Evolutionary conservation across 2,888 invertebrate genomes (phyloP).

Genomic region (Baccha elongata): DNA sequence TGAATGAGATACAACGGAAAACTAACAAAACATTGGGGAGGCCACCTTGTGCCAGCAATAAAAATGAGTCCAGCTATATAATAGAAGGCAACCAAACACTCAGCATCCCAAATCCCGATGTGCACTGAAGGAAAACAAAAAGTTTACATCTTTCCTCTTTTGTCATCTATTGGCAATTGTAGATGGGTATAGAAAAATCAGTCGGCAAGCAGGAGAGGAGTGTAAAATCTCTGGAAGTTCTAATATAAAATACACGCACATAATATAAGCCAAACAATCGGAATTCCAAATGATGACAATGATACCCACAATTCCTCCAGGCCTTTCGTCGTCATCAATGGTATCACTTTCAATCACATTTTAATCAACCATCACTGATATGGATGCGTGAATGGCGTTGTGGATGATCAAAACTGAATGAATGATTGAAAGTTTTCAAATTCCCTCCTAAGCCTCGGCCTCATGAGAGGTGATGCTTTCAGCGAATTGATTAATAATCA

Average conservation of each 20-base stretch:
- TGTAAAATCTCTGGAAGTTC: conserved; percentile 1
- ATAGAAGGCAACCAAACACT: not conserved
- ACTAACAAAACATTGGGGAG: conserved; percentile 49
- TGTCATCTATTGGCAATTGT: conserved; percentile 48
- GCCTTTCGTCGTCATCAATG: conserved; percentile 32
- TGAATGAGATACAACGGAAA: conserved; percentile 71
- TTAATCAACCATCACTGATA: conserved; percentile 65
- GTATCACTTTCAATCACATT: conserved; percentile 71
- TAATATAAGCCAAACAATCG: conserved; percentile 47
- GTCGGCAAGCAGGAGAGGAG: not conserved
- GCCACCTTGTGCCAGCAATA: conserved; percentile 68
- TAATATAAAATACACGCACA: conserved; percentile 44
- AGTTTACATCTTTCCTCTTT: conserved; percentile 38
- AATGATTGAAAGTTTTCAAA: conserved; percentile 31
- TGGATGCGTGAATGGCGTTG: conserved; percentile 28
- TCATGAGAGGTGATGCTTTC: conserved; percentile 20
- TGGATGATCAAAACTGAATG: conserved; percentile 19
- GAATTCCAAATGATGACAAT: conserved; percentile 56
- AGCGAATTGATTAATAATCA: conserved; percentile 55
- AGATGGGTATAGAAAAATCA: not conserved
- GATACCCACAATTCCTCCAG: conserved; percentile 28
- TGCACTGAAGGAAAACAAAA: conserved; percentile 45
- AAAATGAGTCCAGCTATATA: conserved; percentile 60
- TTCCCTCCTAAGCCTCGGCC: not conserved
- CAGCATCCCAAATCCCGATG: conserved; percentile 35